Evolutionary conservation across 2,888 invertebrate species (phyloP).

Genomic region (Hyposoter didymator): DNA sequence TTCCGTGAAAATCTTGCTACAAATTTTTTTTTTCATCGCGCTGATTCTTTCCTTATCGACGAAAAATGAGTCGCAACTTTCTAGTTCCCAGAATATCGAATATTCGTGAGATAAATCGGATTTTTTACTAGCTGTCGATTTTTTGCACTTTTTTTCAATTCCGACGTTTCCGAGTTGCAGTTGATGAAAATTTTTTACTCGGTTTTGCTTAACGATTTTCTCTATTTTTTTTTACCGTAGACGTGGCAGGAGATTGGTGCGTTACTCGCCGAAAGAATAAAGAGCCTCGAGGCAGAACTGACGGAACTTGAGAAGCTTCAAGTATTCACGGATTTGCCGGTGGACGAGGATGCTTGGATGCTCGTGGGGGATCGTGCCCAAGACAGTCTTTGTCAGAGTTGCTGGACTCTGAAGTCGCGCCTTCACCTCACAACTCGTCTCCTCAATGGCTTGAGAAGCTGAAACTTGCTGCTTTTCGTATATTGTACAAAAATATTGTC

Average conservation of each 20-base stretch:
- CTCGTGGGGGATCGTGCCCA: slow-evolving; percentile 77
- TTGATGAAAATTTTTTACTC: neutral
- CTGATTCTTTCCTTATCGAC: neutral
- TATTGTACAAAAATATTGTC: slow-evolving; percentile 75
- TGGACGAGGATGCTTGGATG: slow-evolving; percentile 71
- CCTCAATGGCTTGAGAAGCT: slow-evolving; percentile 80
- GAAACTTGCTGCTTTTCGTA: slow-evolving; percentile 73
- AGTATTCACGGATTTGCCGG: slow-evolving; percentile 76
- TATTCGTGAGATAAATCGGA: no score
- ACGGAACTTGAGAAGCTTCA: slow-evolving; percentile 78
- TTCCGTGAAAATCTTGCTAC: neutral
- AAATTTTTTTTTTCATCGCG: neutral
- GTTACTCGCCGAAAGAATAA: slow-evolving; percentile 76
- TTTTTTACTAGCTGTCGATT: neutral
- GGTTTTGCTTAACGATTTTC: neutral
- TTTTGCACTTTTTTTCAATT: neutral
- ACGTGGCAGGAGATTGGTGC: slow-evolving; percentile 78
- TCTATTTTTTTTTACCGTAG: slow-evolving; percentile 67
- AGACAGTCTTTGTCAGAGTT: slow-evolving; percentile 79
- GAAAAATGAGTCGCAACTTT: neutral
- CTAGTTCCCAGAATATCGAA: neutral
- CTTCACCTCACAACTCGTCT: slow-evolving; percentile 79
- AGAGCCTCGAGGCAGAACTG: slow-evolving; percentile 76
- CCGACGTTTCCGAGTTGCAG: neutral
- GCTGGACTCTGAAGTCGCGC: slow-evolving; percentile 79